A percentile compares a stretch with the other conserved stretches of the same genome.
Evolutionary conservation across 2,113 vertebrate genomes (phyloP).

Genomic region (Nipponia nippon): DNA sequence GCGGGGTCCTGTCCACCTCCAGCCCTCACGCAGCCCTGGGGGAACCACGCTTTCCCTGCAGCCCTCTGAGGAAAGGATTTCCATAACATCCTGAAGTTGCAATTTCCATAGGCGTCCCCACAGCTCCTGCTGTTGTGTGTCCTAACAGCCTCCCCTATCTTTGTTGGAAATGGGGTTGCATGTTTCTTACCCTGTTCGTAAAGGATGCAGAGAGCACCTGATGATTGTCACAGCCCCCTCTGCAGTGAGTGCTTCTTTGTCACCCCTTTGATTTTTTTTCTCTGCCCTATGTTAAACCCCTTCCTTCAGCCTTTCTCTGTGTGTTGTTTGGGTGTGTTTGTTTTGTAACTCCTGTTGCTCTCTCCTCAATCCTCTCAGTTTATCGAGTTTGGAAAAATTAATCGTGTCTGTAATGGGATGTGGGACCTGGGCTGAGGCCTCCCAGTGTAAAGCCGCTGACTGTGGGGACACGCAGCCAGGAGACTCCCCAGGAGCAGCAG

Average conservation of each 20-base stretch:
- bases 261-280: neutral
- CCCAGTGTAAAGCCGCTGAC: neutral
- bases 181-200: neutral
- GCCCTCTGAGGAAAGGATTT: neutral
- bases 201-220: neutral
- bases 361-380: neutral
- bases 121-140: neutral
- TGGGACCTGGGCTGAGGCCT: neutral
- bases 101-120: neutral
- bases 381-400: neutral
- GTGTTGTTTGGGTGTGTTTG: neutral
- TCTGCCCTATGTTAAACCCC: neutral
- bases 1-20: neutral
- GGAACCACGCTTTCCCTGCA: rapidly evolving
- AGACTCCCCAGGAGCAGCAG: neutral
- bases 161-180: neutral
- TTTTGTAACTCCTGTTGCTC: neutral
- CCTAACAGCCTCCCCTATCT: neutral
- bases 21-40: neutral
- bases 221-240: neutral
- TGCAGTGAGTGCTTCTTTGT: neutral
- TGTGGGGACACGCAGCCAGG: neutral
- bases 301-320: neutral
- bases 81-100: neutral
- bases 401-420: neutral